Evolutionary conservation across 2,797 vertebrate species (phyloP), one percentile per base, ranked within the genome.

Genomic region (Chiroxiphia lanceolata): DNA sequence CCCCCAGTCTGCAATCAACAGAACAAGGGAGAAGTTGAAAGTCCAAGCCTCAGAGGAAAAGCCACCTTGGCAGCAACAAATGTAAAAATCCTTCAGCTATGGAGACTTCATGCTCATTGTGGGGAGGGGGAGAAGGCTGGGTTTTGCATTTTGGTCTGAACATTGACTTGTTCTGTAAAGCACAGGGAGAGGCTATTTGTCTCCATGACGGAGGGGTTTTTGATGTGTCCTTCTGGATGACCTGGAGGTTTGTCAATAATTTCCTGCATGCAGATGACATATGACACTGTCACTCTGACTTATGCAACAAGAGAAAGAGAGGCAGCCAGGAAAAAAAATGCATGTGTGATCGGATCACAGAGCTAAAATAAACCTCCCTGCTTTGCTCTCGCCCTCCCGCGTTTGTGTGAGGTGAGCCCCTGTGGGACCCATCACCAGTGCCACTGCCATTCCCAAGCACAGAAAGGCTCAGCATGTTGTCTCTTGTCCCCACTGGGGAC

Each of bases 1-100:
- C 98, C 10, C 99, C 99, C 60, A 99, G 96, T 95, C 99, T 99
- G 97, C 38, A 97, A 47, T 13, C 72, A 88, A 63, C 78, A 78
- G 48, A 50, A 84, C 23, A 70, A 84, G 70, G 45, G 40, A 94
- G 34, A 76, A 71, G 34, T 25, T 31, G 40, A 44, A 77, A 79
- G 60, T 29, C 36, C 59, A 75, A 77, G 48, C 33, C 27, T 93
- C 77, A 92, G 21, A 83, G 50, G 17, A 63, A 91, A 81, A 48
- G 11, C 50, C 44, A 22, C 70, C 79, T 47, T 68, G 67, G n/a
- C 67, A 76, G 83, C 33, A 92, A 74, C 33, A 79, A 50, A 53
- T 1, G 6, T 68, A 48, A 51, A 94, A 65, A 31, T 50, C 74
- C 34, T 80, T 82, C 59, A 76, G 63, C 63, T 78, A 3, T 27